Evolutionary conservation across 2,888 invertebrate genomes (phyloP).

Genomic region (Parnassius glacialis): DNA sequence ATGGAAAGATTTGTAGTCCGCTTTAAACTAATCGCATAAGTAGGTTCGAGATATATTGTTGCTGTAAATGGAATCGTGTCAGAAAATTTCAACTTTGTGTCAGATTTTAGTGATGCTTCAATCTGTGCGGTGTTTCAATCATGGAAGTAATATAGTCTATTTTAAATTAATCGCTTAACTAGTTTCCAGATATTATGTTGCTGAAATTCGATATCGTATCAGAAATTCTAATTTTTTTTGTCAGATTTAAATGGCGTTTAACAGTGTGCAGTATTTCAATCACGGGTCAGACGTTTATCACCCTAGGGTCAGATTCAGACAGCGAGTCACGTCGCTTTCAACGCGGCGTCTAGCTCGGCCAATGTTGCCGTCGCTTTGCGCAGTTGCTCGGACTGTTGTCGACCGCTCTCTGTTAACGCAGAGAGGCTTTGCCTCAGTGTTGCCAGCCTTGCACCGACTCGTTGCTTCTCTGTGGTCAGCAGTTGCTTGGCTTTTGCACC

Average conservation of each 20-base stretch:
- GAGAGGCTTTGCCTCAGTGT: slow-evolving; percentile 47
- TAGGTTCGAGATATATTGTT: too few species aligned
- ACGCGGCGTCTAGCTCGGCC: slow-evolving; percentile 54
- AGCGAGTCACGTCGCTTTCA: slow-evolving; percentile 36
- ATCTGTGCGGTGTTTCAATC: neutral
- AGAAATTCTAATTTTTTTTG: neutral
- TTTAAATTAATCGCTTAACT: too few species aligned
- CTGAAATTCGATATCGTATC: neutral
- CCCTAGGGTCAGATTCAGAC: neutral
- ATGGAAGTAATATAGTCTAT: neutral
- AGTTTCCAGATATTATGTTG: too few species aligned
- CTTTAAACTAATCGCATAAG: neutral
- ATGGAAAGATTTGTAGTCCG: neutral
- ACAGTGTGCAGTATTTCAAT: neutral
- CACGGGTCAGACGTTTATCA: neutral
- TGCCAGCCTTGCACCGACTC: slow-evolving; percentile 41
- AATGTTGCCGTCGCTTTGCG: slow-evolving; percentile 47
- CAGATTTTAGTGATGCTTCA: neutral
- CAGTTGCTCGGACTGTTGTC: slow-evolving; percentile 50
- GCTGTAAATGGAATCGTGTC: neutral
- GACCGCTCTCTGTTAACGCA: slow-evolving; percentile 44
- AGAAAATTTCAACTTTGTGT: neutral
- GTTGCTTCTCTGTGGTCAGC: slow-evolving; percentile 51
- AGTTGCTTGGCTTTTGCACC: slow-evolving; percentile 53
- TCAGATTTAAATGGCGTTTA: neutral